Conservation (phyloP, 37 sponge, comb jelly and placozoan species). For the Axinella damicornis region DNA sequence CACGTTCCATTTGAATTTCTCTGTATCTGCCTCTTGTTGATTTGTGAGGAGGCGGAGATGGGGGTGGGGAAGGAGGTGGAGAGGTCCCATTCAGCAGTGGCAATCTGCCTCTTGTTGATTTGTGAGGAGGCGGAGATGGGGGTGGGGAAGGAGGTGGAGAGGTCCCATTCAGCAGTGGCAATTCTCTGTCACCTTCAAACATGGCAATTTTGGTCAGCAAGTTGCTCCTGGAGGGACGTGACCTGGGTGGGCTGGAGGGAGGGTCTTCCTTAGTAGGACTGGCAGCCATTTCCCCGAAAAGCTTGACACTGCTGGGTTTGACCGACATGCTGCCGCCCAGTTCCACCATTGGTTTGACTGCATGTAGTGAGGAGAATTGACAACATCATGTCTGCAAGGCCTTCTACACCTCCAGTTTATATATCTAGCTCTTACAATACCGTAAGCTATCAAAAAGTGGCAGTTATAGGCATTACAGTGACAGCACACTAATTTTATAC, state of each 20-base stretch:
- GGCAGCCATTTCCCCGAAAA: not conserved
- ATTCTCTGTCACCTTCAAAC: conserved; percentile 29
- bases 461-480: not conserved
- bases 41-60: not conserved
- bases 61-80: not conserved
- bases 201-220: conserved; percentile 27
- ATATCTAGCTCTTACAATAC: too few relatives aligned
- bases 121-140: not conserved
- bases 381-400: too few relatives aligned
- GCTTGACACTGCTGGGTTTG: conserved; percentile 22
- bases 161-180: not conserved
- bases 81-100: not conserved
- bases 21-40: not conserved
- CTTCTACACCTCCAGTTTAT: too few relatives aligned
- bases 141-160: not conserved
- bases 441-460: too few relatives aligned
- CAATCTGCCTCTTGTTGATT: not conserved
- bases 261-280: conserved; percentile 7
- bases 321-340: not conserved
- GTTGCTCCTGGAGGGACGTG: conserved; percentile 6
- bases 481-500: not conserved
- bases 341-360: not conserved
- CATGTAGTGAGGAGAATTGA: too few relatives aligned
- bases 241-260: not conserved
- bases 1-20: not conserved